Evolutionary conservation across 1,140 invertebrate species (phyloP).

Genomic region (Paramacrobiotus metropolitanus): DNA sequence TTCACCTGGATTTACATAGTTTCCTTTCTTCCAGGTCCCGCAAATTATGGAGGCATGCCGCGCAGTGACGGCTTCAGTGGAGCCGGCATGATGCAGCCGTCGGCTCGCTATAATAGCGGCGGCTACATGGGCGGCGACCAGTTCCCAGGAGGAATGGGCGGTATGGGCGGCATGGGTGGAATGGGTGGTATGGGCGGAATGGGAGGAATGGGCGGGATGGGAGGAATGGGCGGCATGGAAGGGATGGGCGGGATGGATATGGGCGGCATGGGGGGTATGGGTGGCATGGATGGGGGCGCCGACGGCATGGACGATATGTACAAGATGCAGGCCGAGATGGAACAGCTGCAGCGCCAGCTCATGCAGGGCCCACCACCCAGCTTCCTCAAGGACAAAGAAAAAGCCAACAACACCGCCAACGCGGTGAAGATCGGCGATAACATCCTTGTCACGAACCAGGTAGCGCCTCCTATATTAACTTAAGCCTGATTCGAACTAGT

Average conservation of each 20-base stretch:
- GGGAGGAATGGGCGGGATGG: not conserved
- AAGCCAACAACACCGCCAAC: not conserved
- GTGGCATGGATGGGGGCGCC: not conserved
- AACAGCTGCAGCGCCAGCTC: not conserved
- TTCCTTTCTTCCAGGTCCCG: no score
- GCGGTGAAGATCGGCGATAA: not conserved
- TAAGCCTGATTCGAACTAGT: no score
- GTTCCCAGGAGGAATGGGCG: not conserved
- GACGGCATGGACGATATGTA: not conserved
- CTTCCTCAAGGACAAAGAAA: not conserved
- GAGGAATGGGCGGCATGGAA: not conserved
- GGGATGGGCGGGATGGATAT: not conserved
- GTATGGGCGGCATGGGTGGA: not conserved
- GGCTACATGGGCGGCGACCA: not conserved
- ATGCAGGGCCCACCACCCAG: not conserved
- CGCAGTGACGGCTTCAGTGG: no score
- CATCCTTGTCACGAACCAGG: slow-evolving; percentile 2
- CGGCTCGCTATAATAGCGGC: not conserved
- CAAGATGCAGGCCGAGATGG: not conserved
- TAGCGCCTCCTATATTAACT: no score
- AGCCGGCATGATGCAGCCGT: not conserved
- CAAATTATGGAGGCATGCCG: no score
- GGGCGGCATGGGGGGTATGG: not conserved
- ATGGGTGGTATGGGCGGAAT: not conserved
- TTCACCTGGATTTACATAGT: no score